Evolutionary conservation across 2,888 invertebrate species (phyloP), one percentile per base, ranked within the genome.

Genomic region (Andrena trimmerana): DNA sequence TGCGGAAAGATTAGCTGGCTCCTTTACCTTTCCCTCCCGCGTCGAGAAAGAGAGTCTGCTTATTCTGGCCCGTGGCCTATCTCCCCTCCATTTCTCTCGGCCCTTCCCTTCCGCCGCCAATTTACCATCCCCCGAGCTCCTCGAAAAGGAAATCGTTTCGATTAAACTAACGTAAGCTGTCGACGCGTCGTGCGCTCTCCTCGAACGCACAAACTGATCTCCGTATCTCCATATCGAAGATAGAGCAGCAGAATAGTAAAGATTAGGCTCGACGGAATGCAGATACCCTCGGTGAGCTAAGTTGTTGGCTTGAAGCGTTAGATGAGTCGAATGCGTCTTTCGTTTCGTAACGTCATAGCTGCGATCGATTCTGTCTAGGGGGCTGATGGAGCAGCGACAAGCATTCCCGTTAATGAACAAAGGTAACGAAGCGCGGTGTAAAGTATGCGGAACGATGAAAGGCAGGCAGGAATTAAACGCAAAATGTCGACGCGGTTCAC

Each of bases 1-100:
- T 86, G 90, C 86, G 88, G 90, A 91, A 90, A 91, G 91, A 92
- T 93, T 91, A 91, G 87, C 85, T 80, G 63, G 68, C 72, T 78
- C 66, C 33, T 78, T 78, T 54, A 74, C 60, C 27, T 54, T 81
- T 72, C 63, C 50, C 52, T 67, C 77, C 33, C 42, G 33, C 50
- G 54, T 10, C 66, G 70, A 29, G 54, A 70, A 24, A 54, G 66
- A 63, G 52, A 29, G 33, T 65, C 69, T 24, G 33, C 52, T 75
- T 70, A 70, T 62, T 75, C 67, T 54, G 62, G 36, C 73, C 36
- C 29, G n/a, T 48, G 31, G 66, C 54, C 70, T 70, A 74, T 69
- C 68, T 60, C 57, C 33, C 67, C 48, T 62, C 66, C 67, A 20
- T 63, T 70, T 73, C 63, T 71, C 70, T 73, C 76, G 63, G 57